These are phyloP conservation scores for Perodicticus potto DNA, from an alignment of 2,797 vertebrate genomes.

Conservation along the genomic window DNA sequence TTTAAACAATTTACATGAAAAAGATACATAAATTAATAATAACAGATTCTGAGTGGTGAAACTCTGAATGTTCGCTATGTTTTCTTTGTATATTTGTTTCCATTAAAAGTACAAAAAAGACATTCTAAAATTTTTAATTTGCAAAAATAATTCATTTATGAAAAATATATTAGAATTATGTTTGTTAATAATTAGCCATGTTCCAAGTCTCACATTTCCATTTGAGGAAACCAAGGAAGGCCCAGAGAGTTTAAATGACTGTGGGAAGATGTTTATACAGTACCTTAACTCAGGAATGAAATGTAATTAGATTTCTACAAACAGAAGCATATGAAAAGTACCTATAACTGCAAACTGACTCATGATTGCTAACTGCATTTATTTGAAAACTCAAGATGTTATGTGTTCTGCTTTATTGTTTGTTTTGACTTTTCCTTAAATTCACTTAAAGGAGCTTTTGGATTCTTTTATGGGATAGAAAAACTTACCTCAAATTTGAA, in stretches of 20 bases:
- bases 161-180: not conserved
- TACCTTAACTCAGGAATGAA: not conserved
- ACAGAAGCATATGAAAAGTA: not conserved
- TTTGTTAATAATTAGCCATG: not conserved
- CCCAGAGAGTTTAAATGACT: not conserved
- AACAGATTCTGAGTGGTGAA: not conserved
- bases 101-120: not conserved
- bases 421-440: constrained; percentile 8
- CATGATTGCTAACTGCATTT: not conserved
- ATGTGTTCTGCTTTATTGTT: not conserved
- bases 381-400: not conserved
- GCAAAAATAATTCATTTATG: not conserved
- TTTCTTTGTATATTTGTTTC: constrained; percentile 42
- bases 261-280: not conserved
- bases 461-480: not conserved
- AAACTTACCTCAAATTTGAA: not conserved
- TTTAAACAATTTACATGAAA: constrained; percentile 14
- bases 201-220: not conserved
- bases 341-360: not conserved
- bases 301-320: not conserved
- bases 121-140: not conserved
- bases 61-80: not conserved
- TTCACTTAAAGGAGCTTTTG: not conserved
- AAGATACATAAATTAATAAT: not conserved
- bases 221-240: not conserved